phyloP scores from a whole-genome alignment of 2,113 vertebrate genomes.

The Thunnus maccoyii region DNA sequence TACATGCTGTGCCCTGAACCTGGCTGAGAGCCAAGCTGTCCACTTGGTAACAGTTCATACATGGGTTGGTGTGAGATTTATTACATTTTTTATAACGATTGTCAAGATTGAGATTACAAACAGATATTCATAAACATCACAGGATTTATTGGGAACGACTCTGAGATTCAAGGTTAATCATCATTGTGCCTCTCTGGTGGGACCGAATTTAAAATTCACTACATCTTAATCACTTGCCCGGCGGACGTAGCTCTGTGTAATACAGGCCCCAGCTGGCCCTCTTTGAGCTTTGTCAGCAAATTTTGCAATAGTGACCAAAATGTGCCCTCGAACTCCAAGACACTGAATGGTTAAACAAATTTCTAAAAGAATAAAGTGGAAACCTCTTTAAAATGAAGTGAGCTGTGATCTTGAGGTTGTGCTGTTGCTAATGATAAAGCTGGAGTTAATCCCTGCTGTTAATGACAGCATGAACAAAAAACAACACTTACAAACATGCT shows the following conservation, averaged over 20 bases:
- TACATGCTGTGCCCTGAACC: constrained; percentile 46
- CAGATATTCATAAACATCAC: constrained; percentile 67
- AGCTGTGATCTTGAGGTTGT: constrained; percentile 31
- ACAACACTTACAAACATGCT: not conserved
- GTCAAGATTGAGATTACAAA: constrained; percentile 55
- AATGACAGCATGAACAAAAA: constrained; percentile 11
- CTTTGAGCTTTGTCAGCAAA: constrained; percentile 58
- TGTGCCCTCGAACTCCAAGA: constrained; percentile 45
- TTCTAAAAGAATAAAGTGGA: constrained; percentile 31
- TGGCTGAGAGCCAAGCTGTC: constrained; percentile 71
- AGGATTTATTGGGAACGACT: constrained; percentile 47
- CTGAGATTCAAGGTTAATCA: constrained; percentile 75
- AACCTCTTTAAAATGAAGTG: constrained; percentile 42
- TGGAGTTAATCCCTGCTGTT: constrained; percentile 9
- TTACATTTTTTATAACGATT: constrained; percentile 46
- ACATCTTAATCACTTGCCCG: constrained; percentile 62
- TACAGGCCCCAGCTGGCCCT: constrained; percentile 44
- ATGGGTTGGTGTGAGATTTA: constrained; percentile 63
- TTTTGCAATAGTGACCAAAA: constrained; percentile 48
- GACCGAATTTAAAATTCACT: constrained; percentile 70
- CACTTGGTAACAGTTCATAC: constrained; percentile 55
- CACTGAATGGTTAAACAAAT: constrained; percentile 44
- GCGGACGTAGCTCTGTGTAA: constrained; percentile 52
- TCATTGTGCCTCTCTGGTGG: constrained; percentile 57
- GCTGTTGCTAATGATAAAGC: constrained; percentile 20